Conservation (phyloP, 2,888 invertebrate genomes). For the Kuschelorhynchus macadamiae region DNA sequence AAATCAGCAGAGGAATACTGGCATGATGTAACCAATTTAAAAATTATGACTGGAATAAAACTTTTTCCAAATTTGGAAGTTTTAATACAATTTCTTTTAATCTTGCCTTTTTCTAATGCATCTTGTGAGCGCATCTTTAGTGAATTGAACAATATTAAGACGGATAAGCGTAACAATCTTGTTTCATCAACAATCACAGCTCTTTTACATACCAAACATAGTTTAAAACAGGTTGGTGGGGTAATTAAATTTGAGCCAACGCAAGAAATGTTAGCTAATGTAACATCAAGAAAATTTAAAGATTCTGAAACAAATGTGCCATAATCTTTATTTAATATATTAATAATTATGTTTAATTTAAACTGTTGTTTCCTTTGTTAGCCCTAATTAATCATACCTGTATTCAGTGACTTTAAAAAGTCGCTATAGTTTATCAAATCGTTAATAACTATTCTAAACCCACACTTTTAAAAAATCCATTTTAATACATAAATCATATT, state of each 20-base stretch:
- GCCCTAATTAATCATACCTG: no score
- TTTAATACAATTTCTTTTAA: conserved; percentile 1
- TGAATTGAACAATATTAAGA: conserved; percentile 1
- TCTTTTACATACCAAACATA: conserved; percentile 3
- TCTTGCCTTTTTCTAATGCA: conserved; percentile 9
- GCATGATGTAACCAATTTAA: neutral
- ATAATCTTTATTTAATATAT: no score
- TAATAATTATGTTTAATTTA: no score
- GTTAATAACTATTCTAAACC: no score
- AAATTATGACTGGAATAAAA: neutral
- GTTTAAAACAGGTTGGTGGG: neutral
- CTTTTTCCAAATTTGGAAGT: conserved; percentile 6
- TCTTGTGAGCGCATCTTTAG: conserved; percentile 1
- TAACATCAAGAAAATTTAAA: no score
- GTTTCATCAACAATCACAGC: conserved; percentile 4
- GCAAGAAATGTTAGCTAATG: conserved; percentile 6
- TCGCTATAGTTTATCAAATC: no score
- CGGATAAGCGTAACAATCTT: conserved; percentile 7
- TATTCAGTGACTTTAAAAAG: no score
- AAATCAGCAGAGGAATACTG: neutral
- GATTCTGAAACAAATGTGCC: no score
- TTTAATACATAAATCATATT: no score
- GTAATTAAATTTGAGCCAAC: conserved; percentile 11
- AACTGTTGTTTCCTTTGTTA: no score
- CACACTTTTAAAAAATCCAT: no score